Percentiles rank a stretch among this genome's conserved stretches.
These are phyloP conservation scores for Eulimnadia texana DNA, from an alignment of 1,140 invertebrate species.

Conservation along the genomic window DNA sequence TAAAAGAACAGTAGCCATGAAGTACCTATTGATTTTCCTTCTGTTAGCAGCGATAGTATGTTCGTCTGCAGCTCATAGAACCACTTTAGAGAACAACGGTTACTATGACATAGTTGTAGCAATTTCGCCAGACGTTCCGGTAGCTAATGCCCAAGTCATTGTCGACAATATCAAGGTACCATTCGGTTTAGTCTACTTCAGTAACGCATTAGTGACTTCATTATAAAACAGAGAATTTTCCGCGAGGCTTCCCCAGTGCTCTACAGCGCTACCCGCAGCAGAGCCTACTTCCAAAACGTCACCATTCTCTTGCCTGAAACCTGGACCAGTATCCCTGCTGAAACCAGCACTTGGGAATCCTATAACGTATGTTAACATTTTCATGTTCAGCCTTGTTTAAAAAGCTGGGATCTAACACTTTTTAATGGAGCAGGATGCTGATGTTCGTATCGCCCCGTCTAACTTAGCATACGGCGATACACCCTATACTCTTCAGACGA, in stretches of 20 bases:
- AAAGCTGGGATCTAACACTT: background rate
- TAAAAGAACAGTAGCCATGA: no score
- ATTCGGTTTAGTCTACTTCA: background rate
- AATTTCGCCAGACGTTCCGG: conserved; percentile 7
- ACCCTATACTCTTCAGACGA: conserved; percentile 26
- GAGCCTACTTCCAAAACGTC: conserved; percentile 35
- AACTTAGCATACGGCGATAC: conserved; percentile 20
- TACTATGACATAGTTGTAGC: conserved; percentile 9
- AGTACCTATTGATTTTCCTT: no score
- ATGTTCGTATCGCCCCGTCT: conserved; percentile 32
- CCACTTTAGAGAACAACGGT: background rate
- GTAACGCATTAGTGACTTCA: background rate
- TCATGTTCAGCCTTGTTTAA: background rate
- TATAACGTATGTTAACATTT: background rate
- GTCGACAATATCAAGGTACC: background rate
- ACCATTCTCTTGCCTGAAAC: conserved; percentile 37
- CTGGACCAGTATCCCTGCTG: conserved; percentile 27
- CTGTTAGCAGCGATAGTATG: no score
- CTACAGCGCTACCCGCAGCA: conserved; percentile 34
- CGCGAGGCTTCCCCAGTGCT: conserved; percentile 34
- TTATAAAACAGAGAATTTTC: conserved; percentile 30
- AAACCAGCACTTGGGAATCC: conserved; percentile 3
- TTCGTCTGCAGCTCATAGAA: no score
- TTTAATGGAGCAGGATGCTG: conserved; percentile 22
- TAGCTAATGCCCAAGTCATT: background rate